phyloP scores from a whole-genome alignment of 2,113 vertebrate species.

The Siphamia tubifer region DNA sequence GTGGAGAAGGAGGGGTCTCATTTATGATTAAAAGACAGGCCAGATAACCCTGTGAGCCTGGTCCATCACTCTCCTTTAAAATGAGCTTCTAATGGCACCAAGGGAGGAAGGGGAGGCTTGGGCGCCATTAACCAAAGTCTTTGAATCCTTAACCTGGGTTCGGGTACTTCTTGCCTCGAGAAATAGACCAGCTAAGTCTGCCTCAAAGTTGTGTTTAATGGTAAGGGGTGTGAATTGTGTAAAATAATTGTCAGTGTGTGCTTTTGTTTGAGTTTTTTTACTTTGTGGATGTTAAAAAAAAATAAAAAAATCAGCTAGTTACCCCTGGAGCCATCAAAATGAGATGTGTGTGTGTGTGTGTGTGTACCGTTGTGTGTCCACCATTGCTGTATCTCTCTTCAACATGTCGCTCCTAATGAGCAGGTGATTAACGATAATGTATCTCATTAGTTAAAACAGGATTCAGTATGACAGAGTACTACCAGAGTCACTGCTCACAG shows the following conservation, averaged over 20 bases:
- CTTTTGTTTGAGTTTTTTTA: background rate
- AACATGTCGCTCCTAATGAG: constrained; percentile 61
- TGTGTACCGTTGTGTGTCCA: constrained; percentile 1
- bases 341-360: background rate
- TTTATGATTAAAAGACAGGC: constrained; percentile 74
- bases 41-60: constrained; percentile 66
- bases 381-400: constrained; percentile 38
- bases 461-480: constrained; percentile 48
- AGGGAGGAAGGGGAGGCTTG: constrained; percentile 46
- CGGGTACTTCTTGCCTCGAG: constrained; percentile 17
- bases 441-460: constrained; percentile 71
- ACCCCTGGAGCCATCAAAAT: background rate
- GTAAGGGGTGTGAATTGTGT: background rate
- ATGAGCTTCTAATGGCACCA: constrained; percentile 66
- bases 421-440: constrained; percentile 72
- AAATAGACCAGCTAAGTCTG: constrained; percentile 2
- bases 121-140: constrained; percentile 63
- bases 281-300: background rate
- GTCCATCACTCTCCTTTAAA: constrained; percentile 69
- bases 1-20: constrained; percentile 57
- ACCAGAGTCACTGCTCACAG: constrained; percentile 11
- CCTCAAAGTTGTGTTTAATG: background rate
- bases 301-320: constrained; percentile 11
- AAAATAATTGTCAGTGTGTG: background rate
- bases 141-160: constrained; percentile 55